Percentiles rank a stretch among this genome's conserved stretches.
Conservation (phyloP, 2,888 invertebrate species). For the Dryocosmus kuriphilus region DNA sequence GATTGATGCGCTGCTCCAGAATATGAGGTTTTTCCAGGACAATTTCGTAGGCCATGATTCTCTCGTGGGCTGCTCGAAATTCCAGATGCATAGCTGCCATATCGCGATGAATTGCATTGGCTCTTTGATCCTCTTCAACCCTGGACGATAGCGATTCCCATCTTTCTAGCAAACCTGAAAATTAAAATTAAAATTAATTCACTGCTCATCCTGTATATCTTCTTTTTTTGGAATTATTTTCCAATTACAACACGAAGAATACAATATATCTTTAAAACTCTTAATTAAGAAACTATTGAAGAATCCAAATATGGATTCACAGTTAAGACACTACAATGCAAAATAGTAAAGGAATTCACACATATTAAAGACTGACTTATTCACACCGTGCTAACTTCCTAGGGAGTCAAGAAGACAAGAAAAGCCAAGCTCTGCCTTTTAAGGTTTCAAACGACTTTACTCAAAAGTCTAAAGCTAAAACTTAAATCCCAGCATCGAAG, state of each 20-base stretch:
- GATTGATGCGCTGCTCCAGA: slow-evolving; percentile 76
- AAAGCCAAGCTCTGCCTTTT: slow-evolving; percentile 12
- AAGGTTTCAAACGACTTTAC: slow-evolving; percentile 17
- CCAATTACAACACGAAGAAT: background rate
- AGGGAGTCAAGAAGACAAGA: background rate
- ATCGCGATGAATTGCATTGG: slow-evolving; percentile 74
- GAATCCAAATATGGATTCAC: background rate
- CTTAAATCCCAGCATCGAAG: background rate
- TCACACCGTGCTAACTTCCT: slow-evolving; percentile 18
- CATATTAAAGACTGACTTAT: slow-evolving; percentile 36
- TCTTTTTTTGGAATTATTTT: background rate
- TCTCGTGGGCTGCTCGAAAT: slow-evolving; percentile 71
- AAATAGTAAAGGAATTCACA: slow-evolving; percentile 26
- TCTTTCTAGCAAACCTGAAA: slow-evolving; percentile 76
- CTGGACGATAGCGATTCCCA: slow-evolving; percentile 78
- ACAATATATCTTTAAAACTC: background rate
- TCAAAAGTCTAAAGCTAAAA: too few species aligned
- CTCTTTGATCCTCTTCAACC: slow-evolving; percentile 75
- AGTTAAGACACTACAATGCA: slow-evolving; percentile 6
- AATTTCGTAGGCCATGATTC: slow-evolving; percentile 70
- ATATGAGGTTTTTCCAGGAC: slow-evolving; percentile 72
- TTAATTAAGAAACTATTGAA: slow-evolving; percentile 5
- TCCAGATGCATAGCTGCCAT: slow-evolving; percentile 73
- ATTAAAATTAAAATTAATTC: slow-evolving; percentile 33
- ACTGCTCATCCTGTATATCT: background rate